Percentiles rank a stretch among this genome's conserved stretches.
These are phyloP conservation scores for Euleptes europaea DNA, from an alignment of 2,113 vertebrate genomes.

Conservation along the genomic window DNA sequence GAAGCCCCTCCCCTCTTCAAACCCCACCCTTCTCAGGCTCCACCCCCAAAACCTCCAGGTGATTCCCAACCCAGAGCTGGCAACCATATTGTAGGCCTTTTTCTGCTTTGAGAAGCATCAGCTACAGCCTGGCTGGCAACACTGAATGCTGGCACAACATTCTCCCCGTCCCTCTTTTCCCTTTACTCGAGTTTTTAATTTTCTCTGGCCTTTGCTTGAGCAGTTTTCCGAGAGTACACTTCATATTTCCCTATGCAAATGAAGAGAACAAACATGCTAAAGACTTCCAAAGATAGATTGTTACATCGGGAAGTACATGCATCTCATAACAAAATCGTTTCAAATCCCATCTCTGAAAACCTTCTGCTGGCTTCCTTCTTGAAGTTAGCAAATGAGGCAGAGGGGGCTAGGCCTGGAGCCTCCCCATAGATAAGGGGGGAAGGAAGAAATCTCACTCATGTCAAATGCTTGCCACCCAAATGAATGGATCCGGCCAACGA, in stretches of 20 bases:
- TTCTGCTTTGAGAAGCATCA: slow-evolving; percentile 11
- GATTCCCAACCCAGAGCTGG: too few relatives aligned
- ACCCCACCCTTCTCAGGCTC: too few relatives aligned
- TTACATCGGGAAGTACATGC: slow-evolving; percentile 23
- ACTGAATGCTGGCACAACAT: background rate
- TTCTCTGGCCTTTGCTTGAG: slow-evolving; percentile 59
- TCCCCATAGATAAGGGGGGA: accelerated
- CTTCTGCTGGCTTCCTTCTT: background rate
- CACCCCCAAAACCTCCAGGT: too few relatives aligned
- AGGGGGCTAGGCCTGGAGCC: background rate
- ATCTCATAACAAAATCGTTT: slow-evolving; percentile 45
- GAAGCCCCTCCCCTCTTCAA: too few relatives aligned
- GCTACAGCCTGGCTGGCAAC: slow-evolving; percentile 28
- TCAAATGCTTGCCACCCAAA: accelerated
- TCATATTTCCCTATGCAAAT: slow-evolving; percentile 67
- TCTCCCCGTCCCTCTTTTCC: background rate
- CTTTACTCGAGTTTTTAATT: slow-evolving; percentile 50
- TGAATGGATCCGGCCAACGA: background rate
- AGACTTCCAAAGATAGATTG: slow-evolving; percentile 61
- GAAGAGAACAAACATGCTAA: slow-evolving; percentile 54
- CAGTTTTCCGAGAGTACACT: slow-evolving; percentile 57
- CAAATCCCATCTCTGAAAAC: slow-evolving; percentile 15
- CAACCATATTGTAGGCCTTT: too few relatives aligned
- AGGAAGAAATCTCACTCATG: accelerated
- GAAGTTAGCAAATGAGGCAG: background rate